Percentiles rank a stretch among this genome's conserved stretches.
phyloP scores from a whole-genome alignment of 2,113 vertebrate genomes.

The Perca fluviatilis region DNA sequence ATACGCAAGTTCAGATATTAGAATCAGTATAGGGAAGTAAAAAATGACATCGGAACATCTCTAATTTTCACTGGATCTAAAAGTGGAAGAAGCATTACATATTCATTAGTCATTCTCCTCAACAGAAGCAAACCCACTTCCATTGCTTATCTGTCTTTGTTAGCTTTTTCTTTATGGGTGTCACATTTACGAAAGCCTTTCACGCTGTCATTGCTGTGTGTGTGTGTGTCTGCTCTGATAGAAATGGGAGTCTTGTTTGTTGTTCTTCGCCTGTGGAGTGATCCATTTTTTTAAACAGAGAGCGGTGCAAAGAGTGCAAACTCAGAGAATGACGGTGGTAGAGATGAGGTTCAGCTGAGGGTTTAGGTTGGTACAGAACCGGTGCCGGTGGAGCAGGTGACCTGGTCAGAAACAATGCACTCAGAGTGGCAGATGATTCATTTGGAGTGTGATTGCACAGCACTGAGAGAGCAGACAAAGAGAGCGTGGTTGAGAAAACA shows the following conservation, averaged over 20 bases:
- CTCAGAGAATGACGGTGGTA: constrained; percentile 18
- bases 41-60: too few species aligned
- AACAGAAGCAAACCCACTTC: constrained; percentile 20
- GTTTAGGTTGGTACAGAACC: constrained; percentile 32
- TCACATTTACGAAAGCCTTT: constrained; percentile 40
- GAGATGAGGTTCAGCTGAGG: constrained; percentile 22
- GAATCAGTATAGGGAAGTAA: too few species aligned
- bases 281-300: constrained; percentile 46
- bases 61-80: constrained; percentile 21
- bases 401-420: constrained; percentile 63
- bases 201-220: neutral
- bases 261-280: constrained; percentile 27
- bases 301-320: constrained; percentile 42
- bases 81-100: constrained; percentile 36
- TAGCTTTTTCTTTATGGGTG: constrained; percentile 18
- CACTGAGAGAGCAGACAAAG: constrained; percentile 61
- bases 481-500: constrained; percentile 72
- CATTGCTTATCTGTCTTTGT: constrained; percentile 12
- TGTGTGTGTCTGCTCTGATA: constrained; percentile 29
- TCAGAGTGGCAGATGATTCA: constrained; percentile 74
- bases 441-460: constrained; percentile 60
- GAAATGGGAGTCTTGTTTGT: constrained; percentile 27
- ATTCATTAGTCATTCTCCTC: constrained; percentile 52
- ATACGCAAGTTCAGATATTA: too few species aligned
- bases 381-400: constrained; percentile 35